phyloP scores from a whole-genome alignment of 1,140 invertebrate genomes.

The Drosophila yakuba region DNA sequence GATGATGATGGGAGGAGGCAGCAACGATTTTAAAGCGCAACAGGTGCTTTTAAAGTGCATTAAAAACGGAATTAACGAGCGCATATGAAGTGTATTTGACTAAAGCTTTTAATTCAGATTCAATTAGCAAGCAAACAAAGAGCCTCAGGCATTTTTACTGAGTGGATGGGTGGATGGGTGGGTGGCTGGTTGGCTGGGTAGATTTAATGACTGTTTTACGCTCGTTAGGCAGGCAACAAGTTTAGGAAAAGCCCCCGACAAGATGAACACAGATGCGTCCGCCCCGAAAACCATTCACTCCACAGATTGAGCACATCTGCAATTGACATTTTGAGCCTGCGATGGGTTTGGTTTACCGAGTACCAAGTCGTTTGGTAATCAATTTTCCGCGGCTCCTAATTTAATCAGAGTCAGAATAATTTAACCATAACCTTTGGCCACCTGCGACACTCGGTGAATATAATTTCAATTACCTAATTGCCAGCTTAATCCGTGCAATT shows the following conservation, averaged over 20 bases:
- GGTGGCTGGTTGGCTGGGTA: conserved; percentile 1
- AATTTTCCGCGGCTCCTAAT: conserved; percentile 28
- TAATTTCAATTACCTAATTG: conserved; percentile 8
- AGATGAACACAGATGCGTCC: conserved; percentile 20
- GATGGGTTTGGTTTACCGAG: background rate
- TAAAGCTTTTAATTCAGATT: conserved; percentile 27
- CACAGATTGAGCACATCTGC: conserved; percentile 18
- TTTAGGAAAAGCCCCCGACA: conserved; percentile 14
- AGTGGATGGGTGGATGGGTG: background rate
- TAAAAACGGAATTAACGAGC: conserved; percentile 22
- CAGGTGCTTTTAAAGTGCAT: conserved; percentile 55
- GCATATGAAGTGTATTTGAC: conserved; percentile 21
- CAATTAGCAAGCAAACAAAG: conserved; percentile 32
- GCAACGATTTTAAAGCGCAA: conserved; percentile 37
- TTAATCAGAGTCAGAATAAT: conserved; percentile 20
- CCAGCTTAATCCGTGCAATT: background rate
- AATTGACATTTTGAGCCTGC: conserved; percentile 47
- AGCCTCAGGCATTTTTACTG: background rate
- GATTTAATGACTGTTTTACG: conserved; percentile 22
- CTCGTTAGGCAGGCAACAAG: conserved; percentile 32
- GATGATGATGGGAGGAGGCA: conserved; percentile 22
- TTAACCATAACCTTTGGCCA: conserved; percentile 5
- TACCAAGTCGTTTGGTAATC: conserved; percentile 33
- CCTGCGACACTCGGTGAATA: conserved; percentile 14
- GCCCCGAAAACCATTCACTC: conserved; percentile 8